phyloP scores from a whole-genome alignment of 2,888 invertebrate species.

The Netelia virgata region DNA sequence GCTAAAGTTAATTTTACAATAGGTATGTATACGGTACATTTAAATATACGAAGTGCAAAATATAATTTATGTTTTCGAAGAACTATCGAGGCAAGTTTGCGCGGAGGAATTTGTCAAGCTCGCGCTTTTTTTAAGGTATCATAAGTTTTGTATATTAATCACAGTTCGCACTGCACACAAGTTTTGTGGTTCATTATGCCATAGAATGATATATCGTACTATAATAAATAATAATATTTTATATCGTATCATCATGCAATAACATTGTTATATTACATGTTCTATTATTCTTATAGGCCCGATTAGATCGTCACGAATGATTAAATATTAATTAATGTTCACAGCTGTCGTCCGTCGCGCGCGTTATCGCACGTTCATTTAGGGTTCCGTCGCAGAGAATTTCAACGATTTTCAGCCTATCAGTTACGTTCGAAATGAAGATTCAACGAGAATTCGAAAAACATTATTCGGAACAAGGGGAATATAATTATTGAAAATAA shows the following conservation, averaged over 20 bases:
- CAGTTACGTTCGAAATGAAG: no score
- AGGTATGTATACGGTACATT: background rate
- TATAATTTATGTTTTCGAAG: constrained; percentile 56
- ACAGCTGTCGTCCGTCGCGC: constrained; percentile 25
- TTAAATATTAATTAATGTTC: constrained; percentile 28
- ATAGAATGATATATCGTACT: background rate
- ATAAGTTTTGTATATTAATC: constrained; percentile 17
- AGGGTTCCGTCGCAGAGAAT: no score
- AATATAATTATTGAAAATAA: no score
- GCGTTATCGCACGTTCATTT: no score
- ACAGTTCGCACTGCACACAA: constrained; percentile 45
- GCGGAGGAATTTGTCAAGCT: constrained; percentile 41
- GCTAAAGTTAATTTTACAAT: constrained; percentile 4
- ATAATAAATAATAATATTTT: background rate
- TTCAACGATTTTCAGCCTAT: no score
- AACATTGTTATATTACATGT: constrained; percentile 15
- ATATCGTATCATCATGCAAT: background rate
- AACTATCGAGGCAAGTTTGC: constrained; percentile 57
- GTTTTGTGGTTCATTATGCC: constrained; percentile 2
- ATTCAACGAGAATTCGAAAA: no score
- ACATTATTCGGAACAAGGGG: no score
- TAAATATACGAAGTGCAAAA: constrained; percentile 59
- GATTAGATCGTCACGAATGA: constrained; percentile 3
- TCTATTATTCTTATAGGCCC: constrained; percentile 30
- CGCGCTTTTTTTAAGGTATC: constrained; percentile 1